Conservation (phyloP, 2,888 invertebrate genomes). For the Nasonia oneida region DNA sequence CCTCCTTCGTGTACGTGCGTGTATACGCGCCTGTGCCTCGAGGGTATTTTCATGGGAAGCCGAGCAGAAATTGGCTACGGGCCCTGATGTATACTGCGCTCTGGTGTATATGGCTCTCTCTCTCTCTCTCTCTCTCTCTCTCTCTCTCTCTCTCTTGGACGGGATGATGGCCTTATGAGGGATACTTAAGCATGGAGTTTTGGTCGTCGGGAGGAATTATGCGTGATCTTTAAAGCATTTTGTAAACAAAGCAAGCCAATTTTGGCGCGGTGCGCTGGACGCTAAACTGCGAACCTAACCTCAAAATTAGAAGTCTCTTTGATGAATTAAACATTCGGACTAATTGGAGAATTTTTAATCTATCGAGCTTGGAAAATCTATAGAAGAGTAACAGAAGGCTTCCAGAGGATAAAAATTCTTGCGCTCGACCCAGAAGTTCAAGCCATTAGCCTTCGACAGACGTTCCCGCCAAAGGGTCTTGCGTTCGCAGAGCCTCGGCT, state of each 20-base stretch:
- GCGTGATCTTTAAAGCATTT: too few relatives aligned
- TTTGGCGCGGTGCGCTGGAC: neutral
- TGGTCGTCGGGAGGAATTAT: neutral
- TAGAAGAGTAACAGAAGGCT: neutral
- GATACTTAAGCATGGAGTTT: neutral
- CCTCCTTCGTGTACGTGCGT: neutral
- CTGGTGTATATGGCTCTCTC: neutral
- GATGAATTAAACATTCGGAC: neutral
- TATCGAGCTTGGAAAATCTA: too few relatives aligned
- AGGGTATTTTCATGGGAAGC: slow-evolving; percentile 29
- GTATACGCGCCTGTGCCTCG: slow-evolving; percentile 1
- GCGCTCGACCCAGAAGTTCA: neutral
- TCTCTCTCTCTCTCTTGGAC: neutral
- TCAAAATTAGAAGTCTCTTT: neutral
- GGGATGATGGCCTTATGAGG: slow-evolving; percentile 1
- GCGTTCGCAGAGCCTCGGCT: neutral
- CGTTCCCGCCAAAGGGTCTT: neutral
- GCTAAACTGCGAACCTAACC: neutral
- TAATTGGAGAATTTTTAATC: too few relatives aligned
- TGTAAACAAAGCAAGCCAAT: too few relatives aligned
- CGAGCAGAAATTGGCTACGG: slow-evolving; percentile 28
- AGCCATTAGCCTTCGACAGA: neutral
- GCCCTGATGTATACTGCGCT: neutral
- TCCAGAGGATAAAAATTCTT: neutral
- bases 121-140: neutral